phyloP scores from a whole-genome alignment of 2,113 vertebrate genomes.

The Conger conger region DNA sequence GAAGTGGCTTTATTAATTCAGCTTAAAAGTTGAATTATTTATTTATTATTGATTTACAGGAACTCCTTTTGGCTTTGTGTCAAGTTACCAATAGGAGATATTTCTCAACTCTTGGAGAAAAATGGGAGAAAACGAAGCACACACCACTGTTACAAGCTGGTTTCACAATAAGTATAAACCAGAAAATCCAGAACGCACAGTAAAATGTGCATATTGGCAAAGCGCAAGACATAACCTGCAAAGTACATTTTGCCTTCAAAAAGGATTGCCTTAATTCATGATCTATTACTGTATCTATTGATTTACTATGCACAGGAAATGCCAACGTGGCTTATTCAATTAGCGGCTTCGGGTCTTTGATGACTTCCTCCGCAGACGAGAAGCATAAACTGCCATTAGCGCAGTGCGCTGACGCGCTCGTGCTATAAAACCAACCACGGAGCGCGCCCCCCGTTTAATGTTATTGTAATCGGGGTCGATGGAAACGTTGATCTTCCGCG shows the following conservation, averaged over 20 bases:
- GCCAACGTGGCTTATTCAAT: not conserved
- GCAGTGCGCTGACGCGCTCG: slow-evolving; percentile 27
- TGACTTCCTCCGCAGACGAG: not conserved
- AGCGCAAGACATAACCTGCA: not conserved
- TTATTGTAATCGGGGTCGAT: slow-evolving; percentile 55
- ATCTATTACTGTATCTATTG: not conserved
- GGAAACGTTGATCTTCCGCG: slow-evolving; percentile 60
- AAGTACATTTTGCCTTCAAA: not conserved
- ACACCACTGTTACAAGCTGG: no score
- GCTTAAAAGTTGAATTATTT: not conserved
- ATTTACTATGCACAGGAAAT: not conserved
- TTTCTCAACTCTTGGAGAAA: not conserved
- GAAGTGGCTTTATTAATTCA: not conserved
- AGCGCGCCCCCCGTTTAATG: slow-evolving; percentile 17
- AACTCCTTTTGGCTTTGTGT: not conserved
- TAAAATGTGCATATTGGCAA: not conserved
- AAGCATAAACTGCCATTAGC: slow-evolving; percentile 10
- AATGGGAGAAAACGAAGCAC: not conserved
- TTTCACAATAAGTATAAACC: not conserved
- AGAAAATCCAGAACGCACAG: not conserved
- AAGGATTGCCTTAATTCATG: not conserved
- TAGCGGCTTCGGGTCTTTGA: not conserved
- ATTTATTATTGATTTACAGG: not conserved
- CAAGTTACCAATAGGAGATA: not conserved
- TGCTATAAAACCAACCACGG: slow-evolving; percentile 45